Base-by-base conservation (phyloP, 2,797 vertebrate species). In the Vireo griseus region DNA sequence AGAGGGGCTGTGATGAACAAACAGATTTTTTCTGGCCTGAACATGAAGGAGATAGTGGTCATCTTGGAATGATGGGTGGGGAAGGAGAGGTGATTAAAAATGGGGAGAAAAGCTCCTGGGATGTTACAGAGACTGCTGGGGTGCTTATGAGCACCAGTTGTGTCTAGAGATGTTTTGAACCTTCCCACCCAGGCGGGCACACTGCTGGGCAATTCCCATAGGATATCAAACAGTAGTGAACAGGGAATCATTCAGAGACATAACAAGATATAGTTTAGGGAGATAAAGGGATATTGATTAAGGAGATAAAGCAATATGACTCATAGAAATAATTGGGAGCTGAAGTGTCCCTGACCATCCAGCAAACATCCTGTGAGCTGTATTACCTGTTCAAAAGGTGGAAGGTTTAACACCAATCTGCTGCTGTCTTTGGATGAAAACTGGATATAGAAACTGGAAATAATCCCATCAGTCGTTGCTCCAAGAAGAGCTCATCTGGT, bases 61-160 rank as follows among this genome's bases (percentile, higher is more conserved):
- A 33, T 9, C 50, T 33, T 29, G 24, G 28, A 45, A 10, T 5
- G 24, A 52, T 13, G 8, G 19, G 9, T 10, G 20, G 39, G 52
- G 77, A 58, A 66, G 69, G 69, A 61, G 11, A 68, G 13, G 37
- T 55, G 24, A 18, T 4, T 20, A 48, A 44, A 72, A 63, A 11
- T 9, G 29, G 13, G 47, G 45, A 50, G 17, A 52, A 77, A 48
- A 83, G 1, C 16, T 57, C 22, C 40, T 24, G 48, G 37, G 47
- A 44, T 11, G 1, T 28, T 29, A 15, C 1, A 44, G 76, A 40
- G 55, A 13, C 50, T 5, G 22, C 39, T 4, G 8, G 61, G 25
- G 19, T 8, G 7, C 6, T 31, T 18, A 3, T 0, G 7, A 16
- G 16, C 16, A 6, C 50, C n/a, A 26, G 28, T 10, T 51, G 4